Evolutionary conservation across 1,140 invertebrate genomes (phyloP), one percentile per base, ranked within the genome.

Genomic region (Chironomus striatipennis): DNA sequence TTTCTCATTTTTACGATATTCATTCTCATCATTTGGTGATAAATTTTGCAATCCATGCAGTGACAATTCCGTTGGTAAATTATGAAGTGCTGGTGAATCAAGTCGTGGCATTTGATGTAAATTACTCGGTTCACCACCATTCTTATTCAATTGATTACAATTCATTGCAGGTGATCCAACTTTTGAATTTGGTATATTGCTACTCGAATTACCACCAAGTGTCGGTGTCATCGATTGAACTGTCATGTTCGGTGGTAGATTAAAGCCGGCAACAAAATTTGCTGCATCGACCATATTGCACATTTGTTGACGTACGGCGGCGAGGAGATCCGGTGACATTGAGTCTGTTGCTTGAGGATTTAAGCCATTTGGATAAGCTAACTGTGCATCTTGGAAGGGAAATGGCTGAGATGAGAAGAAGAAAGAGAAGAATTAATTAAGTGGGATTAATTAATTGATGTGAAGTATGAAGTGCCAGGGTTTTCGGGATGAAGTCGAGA

Each of bases 221-320:
- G n/a, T 20, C 17, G 65, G 65, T 20, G 65, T 18, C 65, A 70
- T 70, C 18, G 47, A 57, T 57, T 57, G 47, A 57, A 57, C 7
- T 57, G 65, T 18, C 65, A 70, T 70, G 20, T 70, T 70, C 18
- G 65, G 65, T 18, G 65, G 65, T 0, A 70, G 20, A 8, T 70
- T 18, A 10, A 70, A 70, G 17, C 65, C 65, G 18, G 65, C 65
- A 18, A 70, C 65, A 70, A 70, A 70, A 21, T 70, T 70, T 20
- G 87, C 88, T 18, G 88, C 88, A 8, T 88, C 89, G 12, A 88
- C 88, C 87, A 89, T 89, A 79, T 86, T 87, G 80, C 86, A 88
- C 88, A 91, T 90, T 79, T 90, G 90, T 77, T 91, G 90, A 73
- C 89, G 83, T 20, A 90, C 81, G 8, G 81, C 81, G 17, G 82